Base-by-base conservation (phyloP, 2,797 vertebrate genomes). In the Thaleichthys pacificus region DNA sequence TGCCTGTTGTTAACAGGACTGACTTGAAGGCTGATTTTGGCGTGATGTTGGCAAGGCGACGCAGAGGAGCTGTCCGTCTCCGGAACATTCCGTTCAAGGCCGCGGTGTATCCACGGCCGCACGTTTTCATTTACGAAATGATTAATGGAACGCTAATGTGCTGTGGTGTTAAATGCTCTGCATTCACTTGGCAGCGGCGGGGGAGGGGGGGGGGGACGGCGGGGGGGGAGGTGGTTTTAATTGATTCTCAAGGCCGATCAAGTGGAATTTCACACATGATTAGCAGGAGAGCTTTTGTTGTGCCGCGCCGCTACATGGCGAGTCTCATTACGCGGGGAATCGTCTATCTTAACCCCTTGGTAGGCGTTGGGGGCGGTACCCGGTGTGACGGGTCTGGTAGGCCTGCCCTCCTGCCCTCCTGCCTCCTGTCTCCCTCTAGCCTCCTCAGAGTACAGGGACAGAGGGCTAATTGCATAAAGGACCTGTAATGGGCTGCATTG, bases 391-490 rank as follows among this genome's bases (percentile, higher is more conserved):
- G 80, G 81, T 80, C 76, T 66, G 63, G 61, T 73, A 56, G 64
- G 76, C 63, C 74, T 66, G 22, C 64, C 75, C 76, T 75, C 21
- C 69, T 69, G 58, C 65, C 42, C 58, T 80, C 58, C 76, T n/a
- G n/a, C 75, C 76, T 75, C 21, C 69, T 69, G 58, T 70, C 60
- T 85, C 65, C 42, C 58, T 80, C 58, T 67, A 74, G 78, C 68
- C 63, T 78, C 70, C 73, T 86, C 74, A 73, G 62, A 79, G 80
- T 76, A 68, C 54, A 84, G 77, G 82, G 84, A 62, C 82, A 80
- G 74, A 82, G 86, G 78, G 78, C 76, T 91, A 91, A 93, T 91
- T 88, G 81, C 84, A 89, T 89, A 82, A 89, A 85, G 80, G 86
- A 75, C 77, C 81, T 87, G 71, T 88, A 92, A 92, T 89, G 83